Evolutionary conservation across 2,888 invertebrate genomes (phyloP).

Genomic region (Sphaerophoria taeniata): DNA sequence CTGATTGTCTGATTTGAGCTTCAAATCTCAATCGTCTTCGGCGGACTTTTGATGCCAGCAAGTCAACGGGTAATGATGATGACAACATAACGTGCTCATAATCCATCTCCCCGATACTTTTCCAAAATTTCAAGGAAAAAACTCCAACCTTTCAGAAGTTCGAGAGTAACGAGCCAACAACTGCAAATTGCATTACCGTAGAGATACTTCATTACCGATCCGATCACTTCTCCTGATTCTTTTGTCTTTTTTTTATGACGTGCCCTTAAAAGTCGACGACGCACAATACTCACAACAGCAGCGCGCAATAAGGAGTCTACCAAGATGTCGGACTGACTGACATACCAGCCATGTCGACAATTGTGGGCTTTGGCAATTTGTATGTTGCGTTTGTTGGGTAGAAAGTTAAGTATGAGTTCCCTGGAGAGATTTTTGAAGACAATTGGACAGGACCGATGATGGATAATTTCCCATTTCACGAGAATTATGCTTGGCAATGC

Average conservation of each 20-base stretch:
- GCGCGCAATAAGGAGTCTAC: background rate
- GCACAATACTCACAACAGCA: constrained; percentile 62
- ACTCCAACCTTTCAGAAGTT: constrained; percentile 33
- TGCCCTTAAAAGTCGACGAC: constrained; percentile 73
- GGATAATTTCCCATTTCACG: constrained; percentile 55
- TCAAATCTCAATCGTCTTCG: constrained; percentile 42
- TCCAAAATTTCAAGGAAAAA: background rate
- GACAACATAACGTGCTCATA: constrained; percentile 74
- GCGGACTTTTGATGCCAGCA: constrained; percentile 31
- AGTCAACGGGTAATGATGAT: constrained; percentile 64
- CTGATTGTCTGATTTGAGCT: too few species aligned
- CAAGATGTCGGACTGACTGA: background rate
- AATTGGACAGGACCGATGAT: constrained; percentile 53
- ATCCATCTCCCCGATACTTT: constrained; percentile 61
- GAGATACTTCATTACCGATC: constrained; percentile 57
- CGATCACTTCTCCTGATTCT: constrained; percentile 12
- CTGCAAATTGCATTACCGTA: constrained; percentile 33
- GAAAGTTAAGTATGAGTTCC: constrained; percentile 64
- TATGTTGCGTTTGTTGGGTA: constrained; percentile 39
- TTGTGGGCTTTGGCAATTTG: constrained; percentile 68
- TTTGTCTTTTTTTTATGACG: constrained; percentile 33
- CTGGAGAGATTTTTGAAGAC: constrained; percentile 52
- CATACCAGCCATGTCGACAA: background rate
- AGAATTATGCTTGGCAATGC: constrained; percentile 10
- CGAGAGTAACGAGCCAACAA: constrained; percentile 63